Conservation (phyloP, 2,113 vertebrate species). For the Hirundichthys speculiger region DNA sequence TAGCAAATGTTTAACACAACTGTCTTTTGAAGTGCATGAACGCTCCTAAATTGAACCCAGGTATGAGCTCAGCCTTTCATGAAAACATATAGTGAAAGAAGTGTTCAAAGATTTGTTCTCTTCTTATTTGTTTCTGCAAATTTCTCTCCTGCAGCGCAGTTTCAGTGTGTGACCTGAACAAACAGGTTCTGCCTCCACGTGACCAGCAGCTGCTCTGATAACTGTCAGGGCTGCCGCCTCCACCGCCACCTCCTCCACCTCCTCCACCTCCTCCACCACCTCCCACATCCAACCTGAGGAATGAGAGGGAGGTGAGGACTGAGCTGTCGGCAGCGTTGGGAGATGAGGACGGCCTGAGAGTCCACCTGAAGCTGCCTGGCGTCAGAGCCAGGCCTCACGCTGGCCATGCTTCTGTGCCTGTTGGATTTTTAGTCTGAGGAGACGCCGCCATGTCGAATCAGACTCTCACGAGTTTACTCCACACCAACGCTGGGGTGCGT, state of each 20-base stretch:
- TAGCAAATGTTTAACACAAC: constrained; percentile 33
- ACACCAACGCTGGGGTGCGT: too few species aligned
- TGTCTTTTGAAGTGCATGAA: constrained; percentile 42
- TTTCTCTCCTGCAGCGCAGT: constrained; percentile 7
- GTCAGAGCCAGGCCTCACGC: constrained; percentile 44
- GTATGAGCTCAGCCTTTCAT: constrained; percentile 24
- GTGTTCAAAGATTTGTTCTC: constrained; percentile 11
- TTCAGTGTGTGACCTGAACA: constrained; percentile 36
- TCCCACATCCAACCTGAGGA: constrained; percentile 45
- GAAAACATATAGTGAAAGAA: constrained; percentile 20
- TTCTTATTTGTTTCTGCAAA: constrained; percentile 17
- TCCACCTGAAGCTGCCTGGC: constrained; percentile 44
- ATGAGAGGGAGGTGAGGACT: constrained; percentile 30
- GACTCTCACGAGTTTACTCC: constrained; percentile 21
- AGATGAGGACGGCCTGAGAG: constrained; percentile 29
- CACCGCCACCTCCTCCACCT: too few species aligned
- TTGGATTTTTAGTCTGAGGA: constrained; percentile 45
- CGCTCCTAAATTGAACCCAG: constrained; percentile 28
- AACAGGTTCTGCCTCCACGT: constrained; percentile 34
- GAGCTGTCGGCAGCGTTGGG: constrained; percentile 26
- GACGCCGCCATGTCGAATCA: constrained; percentile 14
- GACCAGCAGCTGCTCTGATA: constrained; percentile 29
- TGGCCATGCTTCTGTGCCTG: constrained; percentile 12
- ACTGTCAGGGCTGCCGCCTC: constrained; percentile 25
- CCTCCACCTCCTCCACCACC: too few species aligned